Conservation (phyloP, 2,888 invertebrate genomes). For the Agriopis aurantiaria region DNA sequence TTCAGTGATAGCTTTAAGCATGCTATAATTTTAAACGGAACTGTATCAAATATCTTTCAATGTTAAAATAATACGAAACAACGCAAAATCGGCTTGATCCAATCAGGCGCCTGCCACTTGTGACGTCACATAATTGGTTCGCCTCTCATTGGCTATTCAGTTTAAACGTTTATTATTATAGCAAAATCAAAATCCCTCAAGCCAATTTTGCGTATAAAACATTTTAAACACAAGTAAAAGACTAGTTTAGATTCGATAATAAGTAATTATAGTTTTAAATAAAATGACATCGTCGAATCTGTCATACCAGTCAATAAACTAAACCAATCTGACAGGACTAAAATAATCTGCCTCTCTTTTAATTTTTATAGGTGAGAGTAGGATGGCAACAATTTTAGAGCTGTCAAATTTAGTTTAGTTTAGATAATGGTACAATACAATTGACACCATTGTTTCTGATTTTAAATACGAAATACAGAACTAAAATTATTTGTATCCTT, state of each 20-base stretch:
- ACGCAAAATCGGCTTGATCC: constrained; percentile 1
- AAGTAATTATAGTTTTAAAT: background rate
- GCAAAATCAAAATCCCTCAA: too few species aligned
- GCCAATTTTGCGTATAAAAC: constrained; percentile 2
- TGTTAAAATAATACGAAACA: background rate
- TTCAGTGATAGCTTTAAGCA: background rate
- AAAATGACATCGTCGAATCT: background rate
- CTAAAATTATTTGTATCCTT: too few species aligned
- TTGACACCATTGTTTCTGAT: too few species aligned
- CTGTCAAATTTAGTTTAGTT: too few species aligned
- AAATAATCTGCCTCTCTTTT: too few species aligned
- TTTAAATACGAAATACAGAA: too few species aligned
- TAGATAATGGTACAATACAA: too few species aligned
- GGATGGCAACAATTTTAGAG: too few species aligned
- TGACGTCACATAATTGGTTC: background rate
- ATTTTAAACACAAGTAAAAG: background rate
- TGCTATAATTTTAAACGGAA: background rate
- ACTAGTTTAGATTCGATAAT: background rate
- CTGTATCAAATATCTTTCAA: background rate
- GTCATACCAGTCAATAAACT: background rate
- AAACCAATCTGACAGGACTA: too few species aligned
- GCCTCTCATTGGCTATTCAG: background rate
- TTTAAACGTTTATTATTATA: background rate
- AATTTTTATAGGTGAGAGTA: too few species aligned
- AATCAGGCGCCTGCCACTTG: background rate